A percentile compares a stretch with the other conserved stretches of the same genome.
Conservation (phyloP, 2,113 vertebrate genomes). For the Sturnira hondurensis region DNA sequence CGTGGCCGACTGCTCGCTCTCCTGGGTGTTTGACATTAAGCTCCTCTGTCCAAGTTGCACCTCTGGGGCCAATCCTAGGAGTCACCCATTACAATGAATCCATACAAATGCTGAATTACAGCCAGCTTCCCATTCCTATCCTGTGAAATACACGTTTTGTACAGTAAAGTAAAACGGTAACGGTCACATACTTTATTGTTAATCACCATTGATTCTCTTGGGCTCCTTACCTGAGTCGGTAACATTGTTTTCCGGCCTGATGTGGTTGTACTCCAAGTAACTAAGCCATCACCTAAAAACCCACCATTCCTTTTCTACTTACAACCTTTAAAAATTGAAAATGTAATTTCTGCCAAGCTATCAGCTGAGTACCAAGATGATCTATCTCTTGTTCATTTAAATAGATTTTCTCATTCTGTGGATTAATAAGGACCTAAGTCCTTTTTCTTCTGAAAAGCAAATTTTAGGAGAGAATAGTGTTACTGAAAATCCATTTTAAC, state of each 20-base stretch:
- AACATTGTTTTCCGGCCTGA: not conserved
- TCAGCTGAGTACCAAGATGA: not conserved
- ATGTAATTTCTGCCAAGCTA: not conserved
- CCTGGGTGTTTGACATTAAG: not conserved
- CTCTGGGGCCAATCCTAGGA: not conserved
- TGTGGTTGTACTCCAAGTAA: not conserved
- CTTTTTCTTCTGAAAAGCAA: not conserved
- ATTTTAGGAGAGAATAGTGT: not conserved
- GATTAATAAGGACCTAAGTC: not conserved
- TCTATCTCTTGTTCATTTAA: not conserved
- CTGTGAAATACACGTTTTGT: not conserved
- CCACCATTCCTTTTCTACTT: not conserved
- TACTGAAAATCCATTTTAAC: slow-evolving; percentile 16
- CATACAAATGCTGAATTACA: not conserved
- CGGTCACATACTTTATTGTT: not conserved
- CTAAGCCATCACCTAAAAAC: not conserved
- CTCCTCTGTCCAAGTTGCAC: not conserved
- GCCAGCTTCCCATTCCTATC: not conserved
- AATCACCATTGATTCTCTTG: not conserved
- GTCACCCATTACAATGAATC: not conserved
- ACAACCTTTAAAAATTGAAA: not conserved
- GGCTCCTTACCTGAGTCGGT: not conserved
- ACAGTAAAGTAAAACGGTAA: not conserved
- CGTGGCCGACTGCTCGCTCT: not conserved
- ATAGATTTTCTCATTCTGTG: not conserved